Base-by-base conservation (phyloP, 2,888 invertebrate species). In the Pegoplata infirma region DNA sequence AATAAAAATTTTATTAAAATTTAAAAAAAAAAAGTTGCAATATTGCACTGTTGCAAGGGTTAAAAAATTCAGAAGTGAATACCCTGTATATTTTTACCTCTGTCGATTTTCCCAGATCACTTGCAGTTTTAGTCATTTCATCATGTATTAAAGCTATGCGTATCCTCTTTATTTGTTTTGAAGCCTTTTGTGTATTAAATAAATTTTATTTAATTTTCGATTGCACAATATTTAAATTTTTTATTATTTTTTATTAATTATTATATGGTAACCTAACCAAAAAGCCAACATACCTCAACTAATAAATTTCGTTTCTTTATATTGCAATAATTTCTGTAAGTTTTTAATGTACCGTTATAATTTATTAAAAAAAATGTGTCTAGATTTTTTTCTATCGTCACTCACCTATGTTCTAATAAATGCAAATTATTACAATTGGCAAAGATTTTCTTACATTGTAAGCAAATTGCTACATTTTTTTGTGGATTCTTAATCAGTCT, bases 151-250 rank as follows among this genome's bases (percentile, higher is more conserved):
- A 5, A 25, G 25, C 16, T 47, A 17, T 64, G 40, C 40, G 25
- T 16, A 2, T 8, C 21, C n/a, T 19, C 58, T 49, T 73, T 19
- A 40, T 12, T 56, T 21, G 8, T 51, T 44, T 56, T 58, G 36
- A 8, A 16, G 14, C 28, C 64, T 73, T 72, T 47, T 56, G 25
- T 32, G 3, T 28, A 51, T 56, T 17, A 67, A 67, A 12, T 69
- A 5, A 61, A 59, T 53, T 44, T 12, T 53, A 46, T 46, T n/a
- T n/a, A n/a, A n/a, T n/a, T 40, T n/a, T 40, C n/a, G 12, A n/a
- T 40, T n/a, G 2, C 3, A 40, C n/a, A 40, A 40, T 40, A 40
- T 40, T 40, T 40, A 40, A 40, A 40, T 40, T 36, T 32, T 32
- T 10, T 28, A 28, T 7, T 36, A 12, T n/a, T 40, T 40, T 40